Evolutionary conservation across 1,140 invertebrate species (phyloP).

Genomic region (Hyles vespertilio): DNA sequence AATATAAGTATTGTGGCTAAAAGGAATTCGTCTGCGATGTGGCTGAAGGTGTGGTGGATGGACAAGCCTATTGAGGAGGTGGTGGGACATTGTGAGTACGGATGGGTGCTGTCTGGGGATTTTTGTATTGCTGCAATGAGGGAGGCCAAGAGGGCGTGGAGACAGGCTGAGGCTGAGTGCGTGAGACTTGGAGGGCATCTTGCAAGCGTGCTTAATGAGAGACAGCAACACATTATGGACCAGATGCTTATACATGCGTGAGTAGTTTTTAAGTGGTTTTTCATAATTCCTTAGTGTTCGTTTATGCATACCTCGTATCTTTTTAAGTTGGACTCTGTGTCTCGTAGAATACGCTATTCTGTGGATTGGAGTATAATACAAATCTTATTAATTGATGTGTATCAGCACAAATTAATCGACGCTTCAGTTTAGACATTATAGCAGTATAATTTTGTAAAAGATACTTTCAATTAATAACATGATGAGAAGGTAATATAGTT

Average conservation of each 20-base stretch:
- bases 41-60: slow-evolving; percentile 72
- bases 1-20: slow-evolving; percentile 58
- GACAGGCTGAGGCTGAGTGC: slow-evolving; percentile 80
- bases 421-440: no score
- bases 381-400: no score
- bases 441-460: no score
- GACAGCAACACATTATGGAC: slow-evolving; percentile 78
- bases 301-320: no score
- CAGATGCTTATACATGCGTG: slow-evolving; percentile 79
- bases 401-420: no score
- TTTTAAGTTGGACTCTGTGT: no score
- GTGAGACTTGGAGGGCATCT: slow-evolving; percentile 79
- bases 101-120: slow-evolving; percentile 78
- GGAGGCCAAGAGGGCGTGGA: slow-evolving; percentile 76
- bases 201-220: slow-evolving; percentile 78
- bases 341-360: no score
- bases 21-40: slow-evolving; percentile 58
- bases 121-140: slow-evolving; percentile 80
- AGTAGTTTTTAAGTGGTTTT: slow-evolving; percentile 23
- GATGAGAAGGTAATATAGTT: no score
- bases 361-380: no score
- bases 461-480: no score
- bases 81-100: slow-evolving; percentile 78
- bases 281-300: no score
- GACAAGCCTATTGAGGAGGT: slow-evolving; percentile 75